phyloP scores from a whole-genome alignment of 1,140 invertebrate genomes.

The Subanguina moxae region DNA sequence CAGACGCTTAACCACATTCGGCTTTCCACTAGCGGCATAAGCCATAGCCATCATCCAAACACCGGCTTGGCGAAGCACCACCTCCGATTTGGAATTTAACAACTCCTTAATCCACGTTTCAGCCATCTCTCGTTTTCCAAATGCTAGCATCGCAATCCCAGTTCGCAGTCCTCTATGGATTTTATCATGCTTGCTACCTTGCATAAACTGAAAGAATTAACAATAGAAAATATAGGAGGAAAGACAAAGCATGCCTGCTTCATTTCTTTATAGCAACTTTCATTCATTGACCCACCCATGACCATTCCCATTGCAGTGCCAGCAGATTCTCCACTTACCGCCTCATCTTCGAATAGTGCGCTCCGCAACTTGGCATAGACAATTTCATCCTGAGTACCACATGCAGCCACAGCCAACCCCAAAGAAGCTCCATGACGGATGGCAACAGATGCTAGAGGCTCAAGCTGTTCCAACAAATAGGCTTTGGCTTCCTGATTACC shows the following conservation, averaged over 20 bases:
- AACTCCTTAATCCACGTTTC: conserved; percentile 69
- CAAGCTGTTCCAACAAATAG: conserved; percentile 50
- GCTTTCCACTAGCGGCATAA: conserved; percentile 95
- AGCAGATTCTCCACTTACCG: conserved; percentile 91
- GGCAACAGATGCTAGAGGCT: conserved; percentile 61
- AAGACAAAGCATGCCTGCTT: background rate
- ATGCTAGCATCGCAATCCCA: conserved; percentile 91
- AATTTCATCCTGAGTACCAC: conserved; percentile 85
- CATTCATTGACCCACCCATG: conserved; percentile 73
- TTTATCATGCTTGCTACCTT: conserved; percentile 96
- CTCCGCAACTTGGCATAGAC: conserved; percentile 93
- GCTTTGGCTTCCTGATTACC: conserved; percentile 67
- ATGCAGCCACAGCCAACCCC: conserved; percentile 89
- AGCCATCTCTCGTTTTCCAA: conserved; percentile 88
- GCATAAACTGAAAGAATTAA: conserved; percentile 65
- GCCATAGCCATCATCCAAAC: conserved; percentile 98
- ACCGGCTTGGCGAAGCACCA: conserved; percentile 80
- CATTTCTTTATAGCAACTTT: background rate
- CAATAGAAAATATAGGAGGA: background rate
- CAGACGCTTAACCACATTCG: conserved; percentile 85
- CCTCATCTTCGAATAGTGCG: conserved; percentile 96
- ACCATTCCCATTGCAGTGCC: conserved; percentile 97
- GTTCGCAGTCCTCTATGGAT: conserved; percentile 84
- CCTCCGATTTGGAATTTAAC: conserved; percentile 75
- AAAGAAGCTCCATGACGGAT: conserved; percentile 94